Percentiles rank a stretch among this genome's conserved stretches.
Evolutionary conservation across 2,113 vertebrate species (phyloP).

Genomic region (Tamias sibiricus): DNA sequence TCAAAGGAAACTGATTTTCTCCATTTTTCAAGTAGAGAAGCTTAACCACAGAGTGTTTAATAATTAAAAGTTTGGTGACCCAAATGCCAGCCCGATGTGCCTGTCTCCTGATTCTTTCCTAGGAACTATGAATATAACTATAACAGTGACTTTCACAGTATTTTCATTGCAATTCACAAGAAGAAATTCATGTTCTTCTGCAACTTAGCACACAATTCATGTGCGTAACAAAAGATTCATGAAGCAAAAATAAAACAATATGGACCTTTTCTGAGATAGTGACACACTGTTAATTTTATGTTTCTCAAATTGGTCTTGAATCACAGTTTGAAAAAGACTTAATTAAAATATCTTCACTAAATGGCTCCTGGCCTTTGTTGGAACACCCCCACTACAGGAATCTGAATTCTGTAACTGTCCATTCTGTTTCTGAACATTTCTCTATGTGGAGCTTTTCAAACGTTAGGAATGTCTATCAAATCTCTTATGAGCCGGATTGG

Average conservation of each 20-base stretch:
- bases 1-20: conserved; percentile 1
- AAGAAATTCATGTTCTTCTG: conserved; percentile 4
- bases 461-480: neutral
- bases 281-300: neutral
- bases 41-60: neutral
- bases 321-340: neutral
- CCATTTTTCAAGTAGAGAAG: neutral
- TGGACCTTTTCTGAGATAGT: neutral
- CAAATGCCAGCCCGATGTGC: neutral
- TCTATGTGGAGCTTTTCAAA: neutral
- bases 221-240: neutral
- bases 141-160: neutral
- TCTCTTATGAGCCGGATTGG: neutral
- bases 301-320: conserved; percentile 1
- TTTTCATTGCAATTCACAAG: neutral
- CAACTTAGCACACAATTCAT: neutral
- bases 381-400: neutral
- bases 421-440: neutral
- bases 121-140: neutral
- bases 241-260: neutral
- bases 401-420: neutral
- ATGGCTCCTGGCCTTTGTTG: neutral
- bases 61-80: neutral
- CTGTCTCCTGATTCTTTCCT: neutral
- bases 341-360: neutral